Evolutionary conservation across 2,888 invertebrate species (phyloP), one percentile per base, ranked within the genome.

Genomic region (Trissolcus brochymenae): DNA sequence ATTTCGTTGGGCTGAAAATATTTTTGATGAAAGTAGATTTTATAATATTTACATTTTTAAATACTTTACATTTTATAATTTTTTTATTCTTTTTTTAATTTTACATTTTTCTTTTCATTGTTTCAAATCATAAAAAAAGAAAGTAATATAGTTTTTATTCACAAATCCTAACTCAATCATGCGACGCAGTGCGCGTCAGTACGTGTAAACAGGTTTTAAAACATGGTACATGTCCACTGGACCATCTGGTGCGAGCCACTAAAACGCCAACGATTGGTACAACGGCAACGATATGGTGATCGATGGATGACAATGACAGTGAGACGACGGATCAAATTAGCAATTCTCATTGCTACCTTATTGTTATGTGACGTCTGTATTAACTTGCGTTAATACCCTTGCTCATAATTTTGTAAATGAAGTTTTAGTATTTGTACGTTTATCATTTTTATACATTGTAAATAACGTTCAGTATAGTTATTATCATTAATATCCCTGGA

Each of bases 121-220:
- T 35, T 9, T 11, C 0, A 35, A 11, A 35, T 35, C 35, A 35
- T 1, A 0, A 35, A 35, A 35, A 35, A 35, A n/a, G n/a, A 6
- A 35, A 29, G 7, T 7, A 1, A 2, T 29, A 29, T 29, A 29
- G 6, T 25, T 25, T 2, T 25, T 25, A 19, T 19, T 1, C 6
- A 35, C 35, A 35, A 35, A 35, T 35, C 35, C 35, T 35, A 35
- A 35, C 11, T 35, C 9, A 46, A 16, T n/a, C 14, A 46, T 14
- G 1, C 16, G 46, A 46, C 46, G 46, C 46, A 51, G 51, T 19
- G 21, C 51, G 51, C 19, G 51, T 51, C 51, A 51, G 11, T 19
- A 51, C 51, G 51, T 51, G 51, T 19, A 51, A 51, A 19, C 51
- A 51, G 51, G 51, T 51, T 51, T 51, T 51, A 51, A 51, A 51